phyloP scores from a whole-genome alignment of 2,797 vertebrate genomes.

The Mormyrops boulengeri region DNA sequence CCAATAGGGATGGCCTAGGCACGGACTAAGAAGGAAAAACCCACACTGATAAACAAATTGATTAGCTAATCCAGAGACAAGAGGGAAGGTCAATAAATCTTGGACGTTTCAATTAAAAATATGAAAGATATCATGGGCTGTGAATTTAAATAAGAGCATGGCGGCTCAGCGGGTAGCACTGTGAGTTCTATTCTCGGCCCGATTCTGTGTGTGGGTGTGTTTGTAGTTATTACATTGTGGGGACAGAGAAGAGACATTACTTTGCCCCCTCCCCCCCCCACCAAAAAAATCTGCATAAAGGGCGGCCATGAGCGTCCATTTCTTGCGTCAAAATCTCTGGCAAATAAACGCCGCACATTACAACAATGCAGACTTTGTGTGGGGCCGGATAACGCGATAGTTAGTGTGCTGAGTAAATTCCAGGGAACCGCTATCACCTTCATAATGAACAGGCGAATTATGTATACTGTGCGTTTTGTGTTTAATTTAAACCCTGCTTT shows the following conservation, averaged over 20 bases:
- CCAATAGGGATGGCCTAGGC: constrained; percentile 36
- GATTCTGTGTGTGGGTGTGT: neutral
- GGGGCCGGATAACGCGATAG: neutral
- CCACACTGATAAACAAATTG: constrained; percentile 48
- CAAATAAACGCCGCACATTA: neutral
- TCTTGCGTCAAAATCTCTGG: neutral
- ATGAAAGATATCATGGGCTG: neutral
- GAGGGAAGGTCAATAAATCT: constrained; percentile 18
- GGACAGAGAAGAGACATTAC: too few relatives aligned
- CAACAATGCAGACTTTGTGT: neutral
- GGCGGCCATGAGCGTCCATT: neutral
- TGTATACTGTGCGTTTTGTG: neutral
- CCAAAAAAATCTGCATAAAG: neutral
- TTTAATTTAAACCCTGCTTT: neutral
- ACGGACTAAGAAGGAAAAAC: constrained; percentile 38
- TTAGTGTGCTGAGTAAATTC: neutral
- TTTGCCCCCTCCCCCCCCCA: constrained; percentile 22
- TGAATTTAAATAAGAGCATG: neutral
- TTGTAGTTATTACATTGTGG: neutral
- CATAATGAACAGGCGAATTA: neutral
- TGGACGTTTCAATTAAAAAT: neutral
- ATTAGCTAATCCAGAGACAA: constrained; percentile 45
- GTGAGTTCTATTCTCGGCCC: neutral
- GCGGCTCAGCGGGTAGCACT: neutral
- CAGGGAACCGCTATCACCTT: neutral